These are phyloP conservation scores for Odobenus rosmarus DNA, from an alignment of 2,113 vertebrate genomes.

Conservation along the genomic window DNA sequence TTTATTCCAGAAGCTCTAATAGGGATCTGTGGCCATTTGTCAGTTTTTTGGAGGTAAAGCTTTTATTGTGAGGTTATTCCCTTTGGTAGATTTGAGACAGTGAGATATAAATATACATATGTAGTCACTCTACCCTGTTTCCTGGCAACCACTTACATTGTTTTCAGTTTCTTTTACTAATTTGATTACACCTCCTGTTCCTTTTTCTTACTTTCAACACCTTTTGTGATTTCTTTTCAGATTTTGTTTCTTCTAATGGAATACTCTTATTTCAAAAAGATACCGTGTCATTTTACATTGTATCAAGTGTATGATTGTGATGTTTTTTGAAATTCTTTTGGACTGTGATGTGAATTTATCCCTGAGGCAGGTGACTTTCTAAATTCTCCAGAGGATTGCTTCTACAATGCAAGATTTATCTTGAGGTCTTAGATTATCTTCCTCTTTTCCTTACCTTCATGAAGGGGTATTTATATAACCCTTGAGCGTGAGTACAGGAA, in stretches of 20 bases:
- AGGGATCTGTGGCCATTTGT: neutral
- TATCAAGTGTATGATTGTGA: neutral
- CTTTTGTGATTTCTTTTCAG: neutral
- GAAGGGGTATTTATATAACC: neutral
- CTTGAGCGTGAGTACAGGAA: neutral
- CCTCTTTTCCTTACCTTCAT: neutral
- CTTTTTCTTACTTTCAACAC: neutral
- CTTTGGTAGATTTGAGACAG: neutral
- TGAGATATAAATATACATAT: neutral
- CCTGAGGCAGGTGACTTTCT: neutral
- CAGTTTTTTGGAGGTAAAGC: neutral
- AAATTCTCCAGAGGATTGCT: slow-evolving; percentile 24
- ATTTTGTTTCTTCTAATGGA: neutral
- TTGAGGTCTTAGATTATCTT: neutral
- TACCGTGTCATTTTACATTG: neutral
- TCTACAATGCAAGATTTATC: neutral
- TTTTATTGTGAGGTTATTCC: neutral
- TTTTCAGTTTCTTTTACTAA: slow-evolving; percentile 25
- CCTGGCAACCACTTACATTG: neutral
- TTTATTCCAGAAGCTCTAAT: neutral
- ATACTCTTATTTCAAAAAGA: neutral
- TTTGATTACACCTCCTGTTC: neutral
- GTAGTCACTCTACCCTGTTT: slow-evolving; percentile 8
- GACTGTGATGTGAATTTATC: slow-evolving; percentile 18
- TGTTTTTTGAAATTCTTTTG: slow-evolving; percentile 15